These are phyloP conservation scores for Nannospalax galili DNA, from an alignment of 2,113 vertebrate genomes.

Conservation along the genomic window DNA sequence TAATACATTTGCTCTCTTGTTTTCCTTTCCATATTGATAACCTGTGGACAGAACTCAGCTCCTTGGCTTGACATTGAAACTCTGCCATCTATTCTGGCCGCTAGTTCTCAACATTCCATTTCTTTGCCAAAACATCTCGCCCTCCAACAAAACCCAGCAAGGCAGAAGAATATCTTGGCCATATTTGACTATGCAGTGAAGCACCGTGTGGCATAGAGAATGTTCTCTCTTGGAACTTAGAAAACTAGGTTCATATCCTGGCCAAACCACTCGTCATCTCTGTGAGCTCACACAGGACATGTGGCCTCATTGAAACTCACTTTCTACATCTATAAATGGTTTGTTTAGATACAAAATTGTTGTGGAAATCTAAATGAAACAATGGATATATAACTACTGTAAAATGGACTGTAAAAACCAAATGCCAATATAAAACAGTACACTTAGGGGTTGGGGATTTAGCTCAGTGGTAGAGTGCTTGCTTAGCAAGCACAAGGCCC, in stretches of 20 bases:
- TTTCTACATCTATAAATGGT: not conserved
- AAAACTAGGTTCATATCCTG: not conserved
- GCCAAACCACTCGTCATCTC: not conserved
- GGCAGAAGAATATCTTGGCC: not conserved
- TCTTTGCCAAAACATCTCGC: not conserved
- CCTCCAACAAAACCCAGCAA: not conserved
- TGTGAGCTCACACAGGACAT: not conserved
- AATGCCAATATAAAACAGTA: not conserved
- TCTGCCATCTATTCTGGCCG: not conserved
- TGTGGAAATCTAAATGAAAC: slow-evolving; percentile 19
- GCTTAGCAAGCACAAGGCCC: too few species aligned
- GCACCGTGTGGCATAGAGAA: not conserved
- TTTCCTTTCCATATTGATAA: slow-evolving; percentile 25
- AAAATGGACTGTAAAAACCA: not conserved
- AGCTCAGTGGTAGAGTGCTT: too few species aligned
- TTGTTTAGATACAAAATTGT: not conserved
- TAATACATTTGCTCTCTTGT: not conserved
- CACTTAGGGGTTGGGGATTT: too few species aligned
- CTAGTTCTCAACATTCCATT: slow-evolving; percentile 1
- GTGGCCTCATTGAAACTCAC: not conserved
- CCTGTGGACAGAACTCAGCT: not conserved
- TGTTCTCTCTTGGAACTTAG: not conserved
- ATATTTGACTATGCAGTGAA: not conserved
- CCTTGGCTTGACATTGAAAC: not conserved
- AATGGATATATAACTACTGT: not conserved